phyloP scores from a whole-genome alignment of 1,140 invertebrate species.

The Zaprionus nigranus region DNA sequence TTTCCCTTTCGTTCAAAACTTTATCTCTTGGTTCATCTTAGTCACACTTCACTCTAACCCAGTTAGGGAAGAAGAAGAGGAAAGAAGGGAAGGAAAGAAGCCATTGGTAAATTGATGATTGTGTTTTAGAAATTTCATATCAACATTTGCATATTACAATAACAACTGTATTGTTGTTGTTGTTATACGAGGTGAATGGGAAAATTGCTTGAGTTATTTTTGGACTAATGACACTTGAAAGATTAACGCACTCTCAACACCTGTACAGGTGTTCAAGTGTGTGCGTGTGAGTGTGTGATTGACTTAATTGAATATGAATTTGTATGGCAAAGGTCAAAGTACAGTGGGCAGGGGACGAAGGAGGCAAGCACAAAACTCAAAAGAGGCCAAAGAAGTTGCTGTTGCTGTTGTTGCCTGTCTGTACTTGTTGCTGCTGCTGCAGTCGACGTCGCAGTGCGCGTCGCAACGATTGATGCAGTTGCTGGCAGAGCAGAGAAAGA shows the following conservation, averaged over 20 bases:
- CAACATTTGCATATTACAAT: background rate
- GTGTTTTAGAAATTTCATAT: background rate
- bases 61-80: too few species aligned
- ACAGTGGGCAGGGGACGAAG: too few species aligned
- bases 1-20: too few species aligned
- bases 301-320: conserved; percentile 5
- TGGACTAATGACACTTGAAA: background rate
- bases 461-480: conserved; percentile 9
- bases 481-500: conserved; percentile 20
- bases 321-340: background rate
- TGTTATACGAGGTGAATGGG: background rate
- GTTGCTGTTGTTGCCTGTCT: conserved; percentile 3
- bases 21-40: too few species aligned
- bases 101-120: conserved; percentile 1
- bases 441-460: background rate
- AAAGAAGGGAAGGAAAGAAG: too few species aligned
- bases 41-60: too few species aligned
- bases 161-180: background rate
- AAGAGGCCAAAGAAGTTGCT: background rate
- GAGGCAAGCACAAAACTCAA: background rate
- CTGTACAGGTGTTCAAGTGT: background rate
- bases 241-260: background rate
- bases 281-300: background rate
- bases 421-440: conserved; percentile 47
- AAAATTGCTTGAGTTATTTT: too few species aligned